Percentiles rank a stretch among this genome's conserved stretches.
Conservation (phyloP, 2,888 invertebrate species). For the Folsomia candida region DNA sequence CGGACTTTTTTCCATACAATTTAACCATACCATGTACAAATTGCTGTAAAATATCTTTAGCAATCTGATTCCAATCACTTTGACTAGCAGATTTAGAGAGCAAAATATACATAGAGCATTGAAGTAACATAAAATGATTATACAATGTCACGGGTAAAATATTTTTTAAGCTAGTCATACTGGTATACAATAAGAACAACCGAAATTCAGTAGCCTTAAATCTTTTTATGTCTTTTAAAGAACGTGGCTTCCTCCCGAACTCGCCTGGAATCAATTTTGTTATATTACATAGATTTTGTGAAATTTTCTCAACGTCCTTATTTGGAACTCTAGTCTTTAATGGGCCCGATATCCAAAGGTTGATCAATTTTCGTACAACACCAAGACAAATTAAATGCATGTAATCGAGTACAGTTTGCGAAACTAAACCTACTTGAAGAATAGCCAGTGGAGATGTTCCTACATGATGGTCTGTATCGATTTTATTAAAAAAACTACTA, state of each 20-base stretch:
- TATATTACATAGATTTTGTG: neutral
- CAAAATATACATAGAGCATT: neutral
- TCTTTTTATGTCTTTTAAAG: no score
- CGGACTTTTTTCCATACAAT: neutral
- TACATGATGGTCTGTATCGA: constrained; percentile 11
- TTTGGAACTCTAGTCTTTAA: neutral
- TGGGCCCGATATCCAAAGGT: neutral
- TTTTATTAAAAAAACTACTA: neutral
- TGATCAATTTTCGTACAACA: no score
- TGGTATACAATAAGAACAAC: neutral
- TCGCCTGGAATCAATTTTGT: neutral
- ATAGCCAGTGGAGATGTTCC: neutral
- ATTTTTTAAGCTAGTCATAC: neutral
- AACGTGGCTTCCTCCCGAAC: neutral
- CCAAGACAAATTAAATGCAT: no score
- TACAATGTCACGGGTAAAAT: neutral
- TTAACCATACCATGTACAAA: neutral
- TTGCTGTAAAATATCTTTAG: neutral
- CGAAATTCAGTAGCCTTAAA: no score
- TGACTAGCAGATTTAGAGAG: neutral
- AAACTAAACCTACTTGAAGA: constrained; percentile 1
- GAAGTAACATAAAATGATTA: neutral
- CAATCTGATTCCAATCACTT: neutral
- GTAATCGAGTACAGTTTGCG: neutral
- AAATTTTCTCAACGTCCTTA: neutral